Percentiles rank a stretch among this genome's conserved stretches.
phyloP scores from a whole-genome alignment of 2,797 vertebrate genomes.

The Pseudomugil tenellus region DNA sequence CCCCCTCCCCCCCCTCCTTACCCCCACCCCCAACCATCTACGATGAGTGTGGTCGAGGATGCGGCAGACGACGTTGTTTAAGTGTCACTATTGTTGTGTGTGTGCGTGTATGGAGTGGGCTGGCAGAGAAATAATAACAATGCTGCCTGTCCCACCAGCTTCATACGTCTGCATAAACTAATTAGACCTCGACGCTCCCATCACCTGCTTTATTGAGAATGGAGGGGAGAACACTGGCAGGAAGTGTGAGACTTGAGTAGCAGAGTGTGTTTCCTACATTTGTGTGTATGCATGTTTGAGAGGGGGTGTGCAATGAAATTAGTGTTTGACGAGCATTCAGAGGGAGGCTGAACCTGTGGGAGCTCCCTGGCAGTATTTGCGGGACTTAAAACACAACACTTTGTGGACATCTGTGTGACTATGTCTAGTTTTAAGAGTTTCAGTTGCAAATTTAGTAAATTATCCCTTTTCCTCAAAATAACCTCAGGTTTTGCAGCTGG shows the following conservation, averaged over 20 bases:
- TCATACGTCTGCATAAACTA: conserved; percentile 91
- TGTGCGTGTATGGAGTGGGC: conserved; percentile 61
- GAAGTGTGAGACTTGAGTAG: conserved; percentile 60
- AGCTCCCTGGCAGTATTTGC: conserved; percentile 33
- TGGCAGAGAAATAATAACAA: conserved; percentile 92
- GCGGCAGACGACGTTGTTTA: conserved; percentile 73
- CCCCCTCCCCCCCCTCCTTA: too few species aligned
- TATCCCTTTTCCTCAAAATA: conserved; percentile 33
- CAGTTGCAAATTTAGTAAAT: conserved; percentile 37
- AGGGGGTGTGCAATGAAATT: conserved; percentile 52
- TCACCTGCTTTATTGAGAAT: conserved; percentile 86
- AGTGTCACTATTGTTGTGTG: conserved; percentile 76
- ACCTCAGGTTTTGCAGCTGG: conserved; percentile 27
- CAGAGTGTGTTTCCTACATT: conserved; percentile 48
- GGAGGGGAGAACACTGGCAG: conserved; percentile 67
- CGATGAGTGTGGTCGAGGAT: conserved; percentile 85
- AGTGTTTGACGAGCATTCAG: conserved; percentile 52
- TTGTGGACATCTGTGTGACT: conserved; percentile 11
- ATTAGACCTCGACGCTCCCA: conserved; percentile 88
- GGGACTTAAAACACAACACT: conserved; percentile 35
- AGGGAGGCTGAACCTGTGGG: conserved; percentile 35
- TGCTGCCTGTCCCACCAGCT: conserved; percentile 89
- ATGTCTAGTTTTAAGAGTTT: conserved; percentile 5
- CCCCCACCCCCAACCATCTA: conserved; percentile 70
- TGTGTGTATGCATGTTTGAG: conserved; percentile 60